Conservation (phyloP, 2,888 invertebrate species). For the Biston betularia region DNA sequence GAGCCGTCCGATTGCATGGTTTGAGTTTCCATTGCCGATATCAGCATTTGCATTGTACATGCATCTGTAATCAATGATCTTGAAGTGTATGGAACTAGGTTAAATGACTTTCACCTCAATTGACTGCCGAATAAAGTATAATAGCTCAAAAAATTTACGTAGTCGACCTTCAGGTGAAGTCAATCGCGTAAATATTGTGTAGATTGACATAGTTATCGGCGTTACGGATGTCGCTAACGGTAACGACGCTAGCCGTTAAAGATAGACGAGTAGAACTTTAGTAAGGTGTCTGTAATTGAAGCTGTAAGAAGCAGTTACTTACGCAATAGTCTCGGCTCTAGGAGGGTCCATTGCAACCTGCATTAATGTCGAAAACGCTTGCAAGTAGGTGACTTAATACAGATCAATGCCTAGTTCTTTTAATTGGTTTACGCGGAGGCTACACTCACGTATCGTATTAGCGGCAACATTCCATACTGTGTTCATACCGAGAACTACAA, state of each 20-base stretch:
- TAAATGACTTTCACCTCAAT: conserved; percentile 52
- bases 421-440: background rate
- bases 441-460: too few relatives aligned
- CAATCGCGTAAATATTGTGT: conserved; percentile 4
- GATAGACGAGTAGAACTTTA: background rate
- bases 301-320: background rate
- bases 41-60: conserved; percentile 78
- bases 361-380: background rate
- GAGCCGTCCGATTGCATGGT: conserved; percentile 69
- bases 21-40: conserved; percentile 79
- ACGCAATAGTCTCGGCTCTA: background rate
- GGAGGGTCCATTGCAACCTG: background rate
- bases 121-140: conserved; percentile 26
- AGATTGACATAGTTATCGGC: conserved; percentile 9
- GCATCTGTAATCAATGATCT: conserved; percentile 67
- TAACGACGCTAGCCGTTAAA: conserved; percentile 13
- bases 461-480: too few relatives aligned
- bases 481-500: too few relatives aligned
- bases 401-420: background rate
- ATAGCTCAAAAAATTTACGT: conserved; percentile 19
- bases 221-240: background rate
- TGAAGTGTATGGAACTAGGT: conserved; percentile 46
- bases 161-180: conserved; percentile 25
- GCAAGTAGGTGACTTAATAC: background rate
- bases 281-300: background rate